Base-by-base conservation (phyloP, 2,888 invertebrate genomes). In the Eutolmus rufibarbis region DNA sequence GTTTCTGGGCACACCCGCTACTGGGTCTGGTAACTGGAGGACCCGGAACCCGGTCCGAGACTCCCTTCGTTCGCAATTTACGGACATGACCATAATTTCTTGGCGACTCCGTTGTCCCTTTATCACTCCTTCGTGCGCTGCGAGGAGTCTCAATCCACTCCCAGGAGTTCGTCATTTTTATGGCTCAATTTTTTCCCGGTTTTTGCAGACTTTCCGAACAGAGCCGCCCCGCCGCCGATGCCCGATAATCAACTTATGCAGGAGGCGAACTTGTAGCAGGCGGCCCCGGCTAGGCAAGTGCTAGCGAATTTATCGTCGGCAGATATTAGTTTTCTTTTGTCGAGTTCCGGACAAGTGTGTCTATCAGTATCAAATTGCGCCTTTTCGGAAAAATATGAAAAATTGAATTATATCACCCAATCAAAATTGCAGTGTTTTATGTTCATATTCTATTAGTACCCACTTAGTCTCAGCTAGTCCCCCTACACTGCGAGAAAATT, bases 1-100 rank as follows among this genome's bases (percentile, higher is more conserved):
- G 82, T 82, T 81, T 82, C 76, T 57, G 57, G 82, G 57, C 82
- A 82, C 82, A 82, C 82, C 82, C 82, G 82, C 82, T 82, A 82
- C 82, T 82, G 57, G n/a, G 8, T 81, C 56, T 56, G 51, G 23
- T 51, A 81, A 56, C 40, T 66, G 57, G 34, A 37, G 37, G 12
- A 57, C 57, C 5, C 37, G 57, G 34, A 78, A 66, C 66, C 28
- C 23, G 19, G 23, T 23, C 23, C 37, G 19, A 28, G 82, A 82
- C 57, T 82, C 82, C 40, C 37, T 57, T 56, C 82, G 82, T 66
- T 82, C 56, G 40, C 66, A 82, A 37, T 82, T 82, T 82, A 82
- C 34, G 82, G 23, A 82, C 57, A 82, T 66, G 82, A 37, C 82
- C 82, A 82, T 82, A 82, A 57, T 66, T 82, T 57, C 37, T 82